These are phyloP conservation scores for Sinocyclocheilus rhinocerous DNA, from an alignment of 2,113 vertebrate species.

Conservation along the genomic window DNA sequence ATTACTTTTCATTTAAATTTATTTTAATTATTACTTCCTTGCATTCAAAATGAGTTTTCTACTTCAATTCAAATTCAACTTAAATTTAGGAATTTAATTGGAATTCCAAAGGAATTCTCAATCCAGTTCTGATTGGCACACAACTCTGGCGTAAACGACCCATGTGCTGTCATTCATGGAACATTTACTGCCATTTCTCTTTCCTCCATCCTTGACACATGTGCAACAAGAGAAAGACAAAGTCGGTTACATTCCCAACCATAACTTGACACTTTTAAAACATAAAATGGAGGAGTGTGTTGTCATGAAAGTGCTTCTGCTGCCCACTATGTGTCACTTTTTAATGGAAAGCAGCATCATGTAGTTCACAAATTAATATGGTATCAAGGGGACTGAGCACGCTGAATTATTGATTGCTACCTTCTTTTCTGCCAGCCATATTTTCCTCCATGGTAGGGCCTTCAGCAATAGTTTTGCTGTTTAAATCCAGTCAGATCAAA, in stretches of 20 bases:
- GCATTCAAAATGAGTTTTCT: not conserved
- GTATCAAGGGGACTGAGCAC: not conserved
- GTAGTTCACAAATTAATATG: constrained; percentile 27
- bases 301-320: constrained; percentile 21
- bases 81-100: no score
- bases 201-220: not conserved
- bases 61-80: not conserved
- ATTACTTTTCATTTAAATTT: not conserved
- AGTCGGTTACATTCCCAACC: not conserved
- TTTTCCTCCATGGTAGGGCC: no score
- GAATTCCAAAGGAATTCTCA: no score
- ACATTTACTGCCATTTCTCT: not conserved
- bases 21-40: not conserved
- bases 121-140: no score
- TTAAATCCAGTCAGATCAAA: no score
- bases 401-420: no score
- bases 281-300: not conserved
- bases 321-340: constrained; percentile 36
- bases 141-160: not conserved
- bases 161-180: not conserved
- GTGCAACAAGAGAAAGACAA: not conserved
- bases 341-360: constrained; percentile 46
- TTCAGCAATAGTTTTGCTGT: no score
- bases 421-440: not conserved
- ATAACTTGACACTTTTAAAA: constrained; percentile 6